Conservation (phyloP, 37 sponge, comb jelly and placozoan species). For the Beroe forskalii region DNA sequence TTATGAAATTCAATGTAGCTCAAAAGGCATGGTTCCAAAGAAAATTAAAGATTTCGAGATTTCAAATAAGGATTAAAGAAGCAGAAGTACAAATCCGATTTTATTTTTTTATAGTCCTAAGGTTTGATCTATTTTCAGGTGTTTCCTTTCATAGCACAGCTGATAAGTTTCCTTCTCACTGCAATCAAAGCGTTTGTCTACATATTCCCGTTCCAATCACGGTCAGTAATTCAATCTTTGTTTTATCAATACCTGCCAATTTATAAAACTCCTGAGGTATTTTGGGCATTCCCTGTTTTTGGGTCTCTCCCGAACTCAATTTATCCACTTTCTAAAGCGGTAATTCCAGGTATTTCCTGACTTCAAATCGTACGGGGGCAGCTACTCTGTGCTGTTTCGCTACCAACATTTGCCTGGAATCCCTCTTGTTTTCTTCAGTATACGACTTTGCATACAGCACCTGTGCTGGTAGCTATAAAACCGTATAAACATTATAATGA, state of each 20-base stretch:
- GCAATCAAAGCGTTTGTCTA: slow-evolving; percentile 8
- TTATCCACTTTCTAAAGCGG: too few relatives aligned
- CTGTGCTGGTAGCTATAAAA: slow-evolving; percentile 55
- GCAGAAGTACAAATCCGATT: too few relatives aligned
- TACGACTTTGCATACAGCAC: slow-evolving; percentile 32
- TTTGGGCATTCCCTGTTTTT: too few relatives aligned
- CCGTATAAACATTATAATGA: too few relatives aligned
- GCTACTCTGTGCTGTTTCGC: slow-evolving; percentile 23
- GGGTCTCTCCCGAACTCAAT: too few relatives aligned
- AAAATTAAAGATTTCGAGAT: too few relatives aligned
- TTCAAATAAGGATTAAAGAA: too few relatives aligned
- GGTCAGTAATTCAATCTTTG: neutral
- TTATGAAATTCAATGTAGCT: too few relatives aligned
- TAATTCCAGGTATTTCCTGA: slow-evolving; percentile 46
- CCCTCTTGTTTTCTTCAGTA: slow-evolving; percentile 8
- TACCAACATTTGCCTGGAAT: slow-evolving; percentile 11
- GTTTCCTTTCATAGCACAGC: slow-evolving; percentile 56
- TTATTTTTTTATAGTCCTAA: too few relatives aligned
- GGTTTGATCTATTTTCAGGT: too few relatives aligned
- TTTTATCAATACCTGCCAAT: neutral
- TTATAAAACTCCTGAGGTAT: too few relatives aligned
- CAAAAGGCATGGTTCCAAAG: too few relatives aligned
- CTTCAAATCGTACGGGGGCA: neutral
- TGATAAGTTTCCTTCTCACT: slow-evolving; percentile 8
- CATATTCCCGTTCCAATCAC: slow-evolving; percentile 41